Base-by-base conservation (phyloP, 2,888 invertebrate genomes). In the Hedychridium roseum region DNA sequence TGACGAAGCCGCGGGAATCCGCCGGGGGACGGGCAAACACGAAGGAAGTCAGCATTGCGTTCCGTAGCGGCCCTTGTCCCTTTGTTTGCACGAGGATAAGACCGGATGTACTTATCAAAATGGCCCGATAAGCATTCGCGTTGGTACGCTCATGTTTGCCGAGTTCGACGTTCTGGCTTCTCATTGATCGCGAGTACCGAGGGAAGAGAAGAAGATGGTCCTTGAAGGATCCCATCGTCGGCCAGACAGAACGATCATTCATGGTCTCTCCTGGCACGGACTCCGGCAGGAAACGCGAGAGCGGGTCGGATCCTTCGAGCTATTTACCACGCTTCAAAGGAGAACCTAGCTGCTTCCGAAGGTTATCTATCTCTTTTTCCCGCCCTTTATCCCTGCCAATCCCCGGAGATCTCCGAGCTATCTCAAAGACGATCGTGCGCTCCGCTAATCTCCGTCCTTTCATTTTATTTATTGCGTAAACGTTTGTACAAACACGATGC, bases 51-150 rank as follows among this genome's bases (percentile, higher is more conserved):
- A n/a, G n/a, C n/a, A n/a, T n/a, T n/a, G n/a, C n/a, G n/a, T n/a
- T n/a, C n/a, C n/a, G n/a, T n/a, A 27, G 31, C 12, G 30, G 21
- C 36, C 21, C 40, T 39, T 21, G 46, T 42, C 52, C 43, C 50
- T 50, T 54, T 57, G 57, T 69, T 68, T 67, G 54, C 50, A 58
- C 49, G 50, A 50, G 53, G 68, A 68, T 68, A 68, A 65, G 65
- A 60, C 71, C 72, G 71, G 71, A 71, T 71, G 66, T 61, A 65
- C 57, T 68, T 71, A 72, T 71, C 72, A 60, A 57, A 60, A 53
- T 54, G 51, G 42, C 36, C n/a, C 49, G 64, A 65, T 57, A 62
- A 60, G 61, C 27, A 41, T 43, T n/a, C 38, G 30, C 36, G 17
- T 12, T 15, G 23, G 12, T 32, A 17, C 35, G 14, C 32, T 52